phyloP scores from a whole-genome alignment of 2,113 vertebrate genomes.

The Chaenogobius annularis region DNA sequence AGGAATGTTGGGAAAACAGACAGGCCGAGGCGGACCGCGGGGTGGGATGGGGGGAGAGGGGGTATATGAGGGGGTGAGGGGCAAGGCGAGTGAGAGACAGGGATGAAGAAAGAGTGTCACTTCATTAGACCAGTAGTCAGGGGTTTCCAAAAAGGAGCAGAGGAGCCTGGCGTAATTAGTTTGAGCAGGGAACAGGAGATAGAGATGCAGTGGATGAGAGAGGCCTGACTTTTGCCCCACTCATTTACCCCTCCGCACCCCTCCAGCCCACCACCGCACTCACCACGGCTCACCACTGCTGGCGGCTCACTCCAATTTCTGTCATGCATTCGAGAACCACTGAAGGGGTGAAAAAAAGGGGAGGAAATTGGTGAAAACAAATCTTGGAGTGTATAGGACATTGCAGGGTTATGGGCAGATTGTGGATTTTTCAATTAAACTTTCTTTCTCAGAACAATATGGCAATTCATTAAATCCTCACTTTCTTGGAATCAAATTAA shows the following conservation, averaged over 20 bases:
- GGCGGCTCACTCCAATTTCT: slow-evolving; percentile 90
- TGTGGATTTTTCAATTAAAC: background rate
- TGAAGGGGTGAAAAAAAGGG: slow-evolving; percentile 85
- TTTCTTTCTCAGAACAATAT: background rate
- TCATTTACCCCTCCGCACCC: slow-evolving; percentile 32
- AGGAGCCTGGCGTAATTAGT: slow-evolving; percentile 57
- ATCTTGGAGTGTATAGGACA: slow-evolving; percentile 36
- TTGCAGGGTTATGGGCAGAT: slow-evolving; percentile 4
- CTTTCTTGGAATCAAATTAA: background rate
- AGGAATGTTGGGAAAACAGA: slow-evolving; percentile 79
- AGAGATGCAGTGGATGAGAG: slow-evolving; percentile 65
- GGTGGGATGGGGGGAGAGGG: slow-evolving; percentile 46
- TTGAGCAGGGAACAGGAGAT: slow-evolving; percentile 23
- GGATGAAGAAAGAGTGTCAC: slow-evolving; percentile 67
- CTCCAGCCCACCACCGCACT: slow-evolving; percentile 15
- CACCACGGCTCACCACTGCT: slow-evolving; percentile 67
- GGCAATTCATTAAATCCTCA: background rate
- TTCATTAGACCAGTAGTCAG: slow-evolving; percentile 71
- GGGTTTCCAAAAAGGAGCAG: slow-evolving; percentile 57
- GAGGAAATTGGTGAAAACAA: slow-evolving; percentile 57
- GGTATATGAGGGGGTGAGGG: slow-evolving; percentile 13
- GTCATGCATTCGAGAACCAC: slow-evolving; percentile 99
- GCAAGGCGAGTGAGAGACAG: slow-evolving; percentile 43
- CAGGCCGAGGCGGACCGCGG: slow-evolving; percentile 30
- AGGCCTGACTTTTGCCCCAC: slow-evolving; percentile 69